Evolutionary conservation across 2,797 vertebrate species (phyloP), one percentile per base, ranked within the genome.

Genomic region (Australoheros facetus): DNA sequence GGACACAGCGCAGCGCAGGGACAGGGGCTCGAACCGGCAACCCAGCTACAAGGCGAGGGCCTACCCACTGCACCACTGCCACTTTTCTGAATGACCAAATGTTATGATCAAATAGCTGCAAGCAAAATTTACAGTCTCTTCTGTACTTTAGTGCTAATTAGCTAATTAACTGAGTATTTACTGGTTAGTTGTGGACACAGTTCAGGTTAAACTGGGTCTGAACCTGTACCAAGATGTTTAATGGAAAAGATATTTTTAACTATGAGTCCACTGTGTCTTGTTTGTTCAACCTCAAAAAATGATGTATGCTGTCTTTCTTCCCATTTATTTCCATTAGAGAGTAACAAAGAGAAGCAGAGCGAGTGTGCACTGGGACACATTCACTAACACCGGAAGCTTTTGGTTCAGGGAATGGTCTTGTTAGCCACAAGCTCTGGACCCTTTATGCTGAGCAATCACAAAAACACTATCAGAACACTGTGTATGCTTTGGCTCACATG

Each of bases 401-500:
- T 51, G 51, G 60, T 71, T 80, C 45, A 77, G 70, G 39, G 77
- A 85, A 30, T 19, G 32, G 30, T 76, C 60, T 69, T 62, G 66
- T 79, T 70, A 0, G 21, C 72, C 73, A 71, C 55, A 39, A 60
- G 53, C 54, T 62, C 45, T 71, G 45, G 64, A 77, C 73, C 80
- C 58, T 23, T 73, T 55, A 45, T 37, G 16, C 51, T 28, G 2
- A 55, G 39, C n/a, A 70, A 60, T 81, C 77, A 79, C 72, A 66
- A 72, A 74, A 82, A 39, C 34, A 1, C 45, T 58, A 73, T 80
- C 73, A 81, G 58, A 79, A 53, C 57, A 8, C 57, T 26, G 64
- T 81, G 77, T 85, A 85, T 87, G 56, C 75, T 79, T 84, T 88
- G 75, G 77, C 77, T 69, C 1, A 4, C 7, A 34, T 3, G 10